Evolutionary conservation across 2,113 vertebrate genomes (phyloP).

Genomic region (Gyps fulvus): DNA sequence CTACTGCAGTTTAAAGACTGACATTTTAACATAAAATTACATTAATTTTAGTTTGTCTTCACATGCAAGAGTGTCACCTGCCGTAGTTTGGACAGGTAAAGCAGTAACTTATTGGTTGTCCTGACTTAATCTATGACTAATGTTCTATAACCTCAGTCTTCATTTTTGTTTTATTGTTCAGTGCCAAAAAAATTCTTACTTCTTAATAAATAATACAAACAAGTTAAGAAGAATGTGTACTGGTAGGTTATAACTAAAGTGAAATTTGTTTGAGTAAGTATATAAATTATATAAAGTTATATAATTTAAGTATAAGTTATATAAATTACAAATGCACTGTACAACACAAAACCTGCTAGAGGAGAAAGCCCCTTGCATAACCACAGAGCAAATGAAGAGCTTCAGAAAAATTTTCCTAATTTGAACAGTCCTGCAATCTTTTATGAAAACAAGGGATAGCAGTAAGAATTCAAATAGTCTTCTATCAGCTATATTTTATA

Average conservation of each 20-base stretch:
- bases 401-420: neutral
- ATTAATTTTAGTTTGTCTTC: neutral
- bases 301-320: neutral
- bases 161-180: neutral
- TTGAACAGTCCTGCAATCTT: neutral
- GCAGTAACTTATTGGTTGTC: neutral
- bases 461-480: neutral
- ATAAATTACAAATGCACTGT: neutral
- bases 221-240: neutral
- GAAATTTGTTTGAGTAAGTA: neutral
- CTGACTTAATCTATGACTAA: neutral
- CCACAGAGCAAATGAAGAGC: neutral
- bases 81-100: neutral
- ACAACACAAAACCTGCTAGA: neutral
- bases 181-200: neutral
- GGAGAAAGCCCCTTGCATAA: neutral
- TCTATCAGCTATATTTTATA: neutral
- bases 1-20: neutral
- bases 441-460: neutral
- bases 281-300: no score
- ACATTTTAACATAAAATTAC: neutral
- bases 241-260: neutral
- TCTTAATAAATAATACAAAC: neutral
- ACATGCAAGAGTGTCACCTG: neutral
- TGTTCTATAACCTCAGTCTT: neutral